Evolutionary conservation across 1,140 invertebrate genomes (phyloP).

Genomic region (Drosophila auraria): DNA sequence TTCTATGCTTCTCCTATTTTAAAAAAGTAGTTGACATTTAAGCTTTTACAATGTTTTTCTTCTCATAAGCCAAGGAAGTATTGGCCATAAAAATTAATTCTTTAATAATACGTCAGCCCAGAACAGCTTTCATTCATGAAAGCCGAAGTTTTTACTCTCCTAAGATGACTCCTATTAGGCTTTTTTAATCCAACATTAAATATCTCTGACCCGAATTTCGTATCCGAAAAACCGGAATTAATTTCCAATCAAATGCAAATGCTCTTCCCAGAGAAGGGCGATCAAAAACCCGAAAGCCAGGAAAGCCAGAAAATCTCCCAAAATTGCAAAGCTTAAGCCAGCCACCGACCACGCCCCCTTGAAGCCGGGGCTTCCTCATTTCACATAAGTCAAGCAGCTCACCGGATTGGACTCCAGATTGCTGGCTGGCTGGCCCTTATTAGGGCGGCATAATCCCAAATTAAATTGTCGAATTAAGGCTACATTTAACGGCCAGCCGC

Average conservation of each 20-base stretch:
- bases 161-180: slow-evolving; percentile 1
- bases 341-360: slow-evolving; percentile 42
- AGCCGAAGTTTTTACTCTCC: not conserved
- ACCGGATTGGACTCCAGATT: slow-evolving; percentile 33
- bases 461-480: slow-evolving; percentile 82
- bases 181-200: slow-evolving; percentile 33
- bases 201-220: slow-evolving; percentile 41
- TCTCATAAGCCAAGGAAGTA: not conserved
- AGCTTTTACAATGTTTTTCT: not conserved
- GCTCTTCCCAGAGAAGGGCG: slow-evolving; percentile 28
- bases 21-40: not conserved
- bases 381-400: slow-evolving; percentile 45
- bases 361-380: slow-evolving; percentile 72
- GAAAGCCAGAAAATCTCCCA: slow-evolving; percentile 13
- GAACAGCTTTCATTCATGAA: not conserved
- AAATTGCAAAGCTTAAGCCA: slow-evolving; percentile 45
- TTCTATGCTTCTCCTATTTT: not conserved
- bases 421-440: slow-evolving; percentile 49
- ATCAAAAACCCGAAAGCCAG: slow-evolving; percentile 1
- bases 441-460: slow-evolving; percentile 74
- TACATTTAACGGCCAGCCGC: slow-evolving; percentile 59
- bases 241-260: slow-evolving; percentile 48
- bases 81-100: not conserved
- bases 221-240: slow-evolving; percentile 44
- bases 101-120: slow-evolving; percentile 8